Base-by-base conservation (phyloP, 2,888 invertebrate species). In the Lasioglossum vierecki region DNA sequence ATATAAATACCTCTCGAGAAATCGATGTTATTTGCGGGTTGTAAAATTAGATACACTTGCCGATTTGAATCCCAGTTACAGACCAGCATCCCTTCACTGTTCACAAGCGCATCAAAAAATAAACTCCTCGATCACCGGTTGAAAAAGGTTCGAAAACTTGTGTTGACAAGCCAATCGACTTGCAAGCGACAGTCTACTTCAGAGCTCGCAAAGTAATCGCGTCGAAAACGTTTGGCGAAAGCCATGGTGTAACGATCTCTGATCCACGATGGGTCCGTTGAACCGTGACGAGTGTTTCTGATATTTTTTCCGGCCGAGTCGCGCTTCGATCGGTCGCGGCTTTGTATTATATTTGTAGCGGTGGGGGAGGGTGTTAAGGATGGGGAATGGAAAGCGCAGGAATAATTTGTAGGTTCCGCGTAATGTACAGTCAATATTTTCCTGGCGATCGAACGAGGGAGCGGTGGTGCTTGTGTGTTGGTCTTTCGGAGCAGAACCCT, bases 401-500 rank as follows among this genome's bases (percentile, higher is more conserved):
- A 60, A 71, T 39, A 78, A 78, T 77, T 46, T 26, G 35, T 30
- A 46, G 2, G 1, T 57, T 41, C 39, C 41, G n/a, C 41, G 35
- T 30, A 66, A 57, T 44, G 68, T 53, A 44, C 57, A 46, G 84
- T 66, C 76, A 82, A 79, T 85, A 82, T 82, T 82, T 79, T 71
- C 71, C 75, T 53, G 44, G 49, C 30, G 26, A 46, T 60, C 13
- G 18, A 70, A 57, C n/a, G n/a, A 57, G 57, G 35, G 66, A 35
- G 35, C 18, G 35, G 22, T 6, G 30, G 30, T 68, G 39, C 60
- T 68, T 68, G 68, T 68, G 35, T 68, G 70, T 70, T 41, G 70
- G 41, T 70, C 70, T 70, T 70, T n/a, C n/a, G 68, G 5, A 41
- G 70, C 41, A 63, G 39, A 68, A 68, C 22, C 68, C 68, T 30